A percentile compares a stretch with the other conserved stretches of the same genome.
phyloP scores from a whole-genome alignment of 37 sponge, comb jelly and placozoan species.

The Bolinopsis microptera region DNA sequence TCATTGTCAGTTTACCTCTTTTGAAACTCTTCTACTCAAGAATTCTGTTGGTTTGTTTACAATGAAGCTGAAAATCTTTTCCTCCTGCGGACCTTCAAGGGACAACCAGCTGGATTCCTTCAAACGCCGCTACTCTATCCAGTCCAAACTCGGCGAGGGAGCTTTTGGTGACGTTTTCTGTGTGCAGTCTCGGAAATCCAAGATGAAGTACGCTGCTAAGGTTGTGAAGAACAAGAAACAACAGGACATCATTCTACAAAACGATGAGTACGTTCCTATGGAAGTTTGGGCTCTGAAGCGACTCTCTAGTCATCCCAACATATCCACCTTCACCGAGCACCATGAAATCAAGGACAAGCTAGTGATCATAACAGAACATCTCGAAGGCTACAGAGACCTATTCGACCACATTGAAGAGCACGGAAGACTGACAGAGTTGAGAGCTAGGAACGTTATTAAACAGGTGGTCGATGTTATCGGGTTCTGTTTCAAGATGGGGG shows the following conservation, averaged over 20 bases:
- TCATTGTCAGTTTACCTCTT: too few relatives aligned
- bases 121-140: constrained; percentile 61
- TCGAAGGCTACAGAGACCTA: background rate
- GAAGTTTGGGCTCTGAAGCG: constrained; percentile 50
- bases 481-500: constrained; percentile 51
- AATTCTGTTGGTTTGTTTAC: background rate
- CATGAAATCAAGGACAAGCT: background rate
- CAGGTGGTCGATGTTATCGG: constrained; percentile 56
- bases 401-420: constrained; percentile 43
- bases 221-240: background rate
- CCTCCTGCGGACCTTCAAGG: background rate
- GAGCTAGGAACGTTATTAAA: background rate
- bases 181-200: constrained; percentile 11
- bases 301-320: constrained; percentile 53
- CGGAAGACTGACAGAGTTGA: background rate
- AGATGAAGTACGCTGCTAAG: constrained; percentile 34
- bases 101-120: constrained; percentile 4
- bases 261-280: background rate
- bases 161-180: constrained; percentile 47
- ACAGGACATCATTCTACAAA: background rate
- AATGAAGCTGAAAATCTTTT: constrained; percentile 14
- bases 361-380: constrained; percentile 36
- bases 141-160: constrained; percentile 29
- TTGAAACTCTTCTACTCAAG: too few relatives aligned
- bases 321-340: constrained; percentile 3